Percentiles rank a stretch among this genome's conserved stretches.
These are phyloP conservation scores for Mesocricetus auratus DNA, from an alignment of 2,113 vertebrate genomes.

Conservation along the genomic window DNA sequence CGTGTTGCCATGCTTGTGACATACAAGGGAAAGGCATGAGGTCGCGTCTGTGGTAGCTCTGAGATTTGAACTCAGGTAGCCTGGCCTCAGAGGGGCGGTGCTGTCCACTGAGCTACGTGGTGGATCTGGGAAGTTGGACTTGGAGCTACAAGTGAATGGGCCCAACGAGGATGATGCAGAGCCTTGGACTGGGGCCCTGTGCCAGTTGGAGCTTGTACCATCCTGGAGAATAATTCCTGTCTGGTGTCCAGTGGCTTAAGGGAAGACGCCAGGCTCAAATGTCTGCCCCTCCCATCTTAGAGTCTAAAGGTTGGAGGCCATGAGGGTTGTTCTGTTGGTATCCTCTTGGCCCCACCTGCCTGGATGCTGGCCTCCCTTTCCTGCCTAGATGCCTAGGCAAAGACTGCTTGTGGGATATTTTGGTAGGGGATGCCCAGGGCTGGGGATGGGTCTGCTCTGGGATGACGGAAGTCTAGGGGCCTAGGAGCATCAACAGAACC, in stretches of 20 bases:
- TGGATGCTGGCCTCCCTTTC: not conserved
- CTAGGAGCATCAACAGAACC: not conserved
- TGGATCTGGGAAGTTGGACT: not conserved
- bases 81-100: not conserved
- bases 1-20: not conserved
- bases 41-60: not conserved
- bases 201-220: rapidly evolving
- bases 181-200: not conserved
- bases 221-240: not conserved
- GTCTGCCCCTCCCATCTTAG: not conserved
- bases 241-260: not conserved
- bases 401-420: not conserved
- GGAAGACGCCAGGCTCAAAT: not conserved
- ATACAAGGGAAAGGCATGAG: not conserved
- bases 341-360: not conserved
- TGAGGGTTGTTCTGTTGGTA: not conserved
- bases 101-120: not conserved
- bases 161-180: not conserved
- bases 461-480: not conserved
- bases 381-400: not conserved
- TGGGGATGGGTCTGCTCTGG: not conserved
- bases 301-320: not conserved
- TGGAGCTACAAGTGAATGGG: not conserved
- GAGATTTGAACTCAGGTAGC: conserved; percentile 9
- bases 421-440: not conserved